These are phyloP conservation scores for Isoperla grammatica DNA, from an alignment of 2,888 invertebrate genomes.

Conservation along the genomic window DNA sequence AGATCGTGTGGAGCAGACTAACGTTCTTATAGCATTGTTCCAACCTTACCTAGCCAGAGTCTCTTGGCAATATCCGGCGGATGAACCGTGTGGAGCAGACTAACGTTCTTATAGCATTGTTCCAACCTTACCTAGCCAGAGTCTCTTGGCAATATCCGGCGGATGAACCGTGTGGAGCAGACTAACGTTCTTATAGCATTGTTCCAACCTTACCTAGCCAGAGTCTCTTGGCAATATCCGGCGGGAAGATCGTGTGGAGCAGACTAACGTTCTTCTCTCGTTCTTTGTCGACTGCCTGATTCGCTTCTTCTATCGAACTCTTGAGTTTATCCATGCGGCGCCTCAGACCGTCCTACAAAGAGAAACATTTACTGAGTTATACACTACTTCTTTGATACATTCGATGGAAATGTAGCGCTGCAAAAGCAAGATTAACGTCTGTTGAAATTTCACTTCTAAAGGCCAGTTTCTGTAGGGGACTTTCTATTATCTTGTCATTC, in stretches of 20 bases:
- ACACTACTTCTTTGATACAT: too few species aligned
- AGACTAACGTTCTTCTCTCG: conserved; percentile 92
- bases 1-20: too few species aligned
- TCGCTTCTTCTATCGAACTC: conserved; percentile 89
- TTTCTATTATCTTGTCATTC: too few species aligned
- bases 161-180: conserved; percentile 91
- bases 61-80: too few species aligned
- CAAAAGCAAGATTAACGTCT: too few species aligned
- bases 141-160: conserved; percentile 87
- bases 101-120: too few species aligned
- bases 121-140: conserved; percentile 95
- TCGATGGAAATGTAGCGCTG: too few species aligned
- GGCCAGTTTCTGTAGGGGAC: too few species aligned
- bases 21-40: too few species aligned
- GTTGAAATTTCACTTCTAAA: too few species aligned
- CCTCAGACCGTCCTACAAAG: conserved; percentile 42
- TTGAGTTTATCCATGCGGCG: conserved; percentile 92
- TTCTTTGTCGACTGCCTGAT: conserved; percentile 86
- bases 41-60: too few species aligned
- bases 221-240: conserved; percentile 86
- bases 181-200: conserved; percentile 92
- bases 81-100: too few species aligned
- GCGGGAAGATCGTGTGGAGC: conserved; percentile 89
- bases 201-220: conserved; percentile 85
- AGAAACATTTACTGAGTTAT: not conserved